Base-by-base conservation (phyloP, 1,140 invertebrate species). In the Trichonephila clavipes region DNA sequence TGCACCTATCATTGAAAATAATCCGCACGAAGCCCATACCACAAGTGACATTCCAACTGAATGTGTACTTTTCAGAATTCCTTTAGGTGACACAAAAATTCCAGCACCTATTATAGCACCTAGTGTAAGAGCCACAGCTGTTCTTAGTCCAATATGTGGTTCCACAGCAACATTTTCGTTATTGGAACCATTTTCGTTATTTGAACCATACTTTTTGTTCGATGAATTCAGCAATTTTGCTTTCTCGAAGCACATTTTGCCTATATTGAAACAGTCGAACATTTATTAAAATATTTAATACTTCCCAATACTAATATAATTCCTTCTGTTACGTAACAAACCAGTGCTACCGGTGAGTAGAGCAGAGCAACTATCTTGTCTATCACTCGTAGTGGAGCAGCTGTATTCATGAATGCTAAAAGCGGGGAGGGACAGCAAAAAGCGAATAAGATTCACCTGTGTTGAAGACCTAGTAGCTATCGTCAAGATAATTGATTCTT, bases 31-130 rank as follows among this genome's bases (percentile, higher is more conserved):
- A 10, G 93, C 88, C 95, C 96, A 96, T 28, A 96, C 94, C 2
- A 92, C 24, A 6, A 96, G 94, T 16, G 95, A 95, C 34, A 96
- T 69, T 16, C 95, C 95, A 12, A 95, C 94, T 28, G 95, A 95
- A 77, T 95, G 95, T 7, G 95, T 94, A 93, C 96, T 95, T 81
- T 95, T 69, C 10, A 96, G 94, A 40, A 96, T 96, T 19, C 96
- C 96, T 94, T 96, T 96, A 4, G 96, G 96, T 10, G 96, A 95
- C 44, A 96, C 95, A 93, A 96, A 96, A 83, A 96, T 96, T 96
- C 98, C 98, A 88, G 98, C 98, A 7, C 98, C 98, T 95, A 98
- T 97, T 94, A 99, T 98, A 58, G 98, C 98, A 69, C 98, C 98
- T 93, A 98, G 96, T 40, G 69, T 88, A 93, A 98, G 98, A 72